Conservation (phyloP, 2,888 invertebrate genomes). For the Agrochola litura region DNA sequence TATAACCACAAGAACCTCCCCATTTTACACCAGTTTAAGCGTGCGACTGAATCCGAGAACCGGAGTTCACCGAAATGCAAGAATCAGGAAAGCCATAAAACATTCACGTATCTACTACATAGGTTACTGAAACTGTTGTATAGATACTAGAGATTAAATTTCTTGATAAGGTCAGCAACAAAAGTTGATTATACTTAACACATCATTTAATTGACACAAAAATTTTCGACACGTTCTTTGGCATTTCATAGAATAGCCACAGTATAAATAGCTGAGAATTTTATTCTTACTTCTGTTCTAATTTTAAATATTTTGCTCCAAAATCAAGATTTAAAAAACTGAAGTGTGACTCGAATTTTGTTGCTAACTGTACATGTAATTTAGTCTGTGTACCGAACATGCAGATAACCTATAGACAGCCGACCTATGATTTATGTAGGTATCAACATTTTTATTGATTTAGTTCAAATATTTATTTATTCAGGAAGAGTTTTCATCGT, state of each 20-base stretch:
- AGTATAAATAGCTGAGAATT: not conserved
- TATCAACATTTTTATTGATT: conserved; percentile 26
- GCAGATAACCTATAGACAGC: not conserved
- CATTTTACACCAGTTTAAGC: not conserved
- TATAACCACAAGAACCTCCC: not conserved
- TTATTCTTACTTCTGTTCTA: not conserved
- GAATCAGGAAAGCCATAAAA: not conserved
- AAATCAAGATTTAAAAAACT: not conserved
- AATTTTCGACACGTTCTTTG: not conserved
- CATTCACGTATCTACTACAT: not conserved
- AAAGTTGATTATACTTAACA: not conserved
- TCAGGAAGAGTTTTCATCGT: conserved; percentile 5
- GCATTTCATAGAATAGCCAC: not conserved
- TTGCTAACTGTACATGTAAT: not conserved
- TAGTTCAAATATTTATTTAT: conserved; percentile 10
- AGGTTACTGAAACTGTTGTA: not conserved
- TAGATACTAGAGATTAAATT: not conserved
- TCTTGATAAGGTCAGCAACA: not conserved
- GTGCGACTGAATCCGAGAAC: not conserved
- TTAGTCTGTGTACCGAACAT: not conserved
- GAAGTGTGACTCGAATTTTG: no score
- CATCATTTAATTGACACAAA: not conserved
- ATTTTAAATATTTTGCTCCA: not conserved
- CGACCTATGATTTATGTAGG: not conserved
- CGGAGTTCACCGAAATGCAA: not conserved